Conservation (phyloP, 92 coral and sea anemone genomes). For the Muricea muricata region DNA sequence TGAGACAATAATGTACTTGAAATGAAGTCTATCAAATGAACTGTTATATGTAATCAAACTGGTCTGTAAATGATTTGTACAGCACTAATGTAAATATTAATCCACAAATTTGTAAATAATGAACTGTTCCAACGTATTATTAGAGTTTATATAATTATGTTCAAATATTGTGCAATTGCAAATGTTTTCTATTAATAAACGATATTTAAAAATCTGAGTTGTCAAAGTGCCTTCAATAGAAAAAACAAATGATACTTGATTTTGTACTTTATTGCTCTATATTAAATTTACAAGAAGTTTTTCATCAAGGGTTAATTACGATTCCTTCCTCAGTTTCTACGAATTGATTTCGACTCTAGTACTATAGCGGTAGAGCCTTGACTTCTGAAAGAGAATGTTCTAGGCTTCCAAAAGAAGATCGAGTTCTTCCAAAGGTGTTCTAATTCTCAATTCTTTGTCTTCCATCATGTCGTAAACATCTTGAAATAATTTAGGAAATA, state of each 20-base stretch:
- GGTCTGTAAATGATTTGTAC: conserved; percentile 5
- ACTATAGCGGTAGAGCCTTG: neutral
- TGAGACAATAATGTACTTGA: neutral
- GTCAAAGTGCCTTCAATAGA: neutral
- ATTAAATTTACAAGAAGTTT: neutral
- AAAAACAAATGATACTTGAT: neutral
- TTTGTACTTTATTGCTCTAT: neutral
- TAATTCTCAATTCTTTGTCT: conserved; percentile 85
- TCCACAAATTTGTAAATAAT: neutral
- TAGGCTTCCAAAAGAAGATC: conserved; percentile 75
- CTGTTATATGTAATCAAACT: neutral
- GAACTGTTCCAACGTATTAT: neutral
- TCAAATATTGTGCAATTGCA: neutral
- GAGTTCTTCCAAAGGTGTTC: conserved; percentile 88
- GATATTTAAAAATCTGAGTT: neutral
- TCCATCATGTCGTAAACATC: conserved; percentile 85
- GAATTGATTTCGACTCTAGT: neutral
- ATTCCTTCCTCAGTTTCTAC: neutral
- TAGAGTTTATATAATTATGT: neutral
- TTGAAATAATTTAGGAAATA: conserved; percentile 80
- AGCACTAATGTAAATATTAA: conserved; percentile 4
- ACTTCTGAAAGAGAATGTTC: too few relatives aligned
- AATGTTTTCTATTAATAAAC: conserved; percentile 22
- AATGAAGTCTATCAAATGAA: neutral
- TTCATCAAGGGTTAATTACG: neutral